Evolutionary conservation across 2,888 invertebrate genomes (phyloP), one percentile per base, ranked within the genome.

Genomic region (Sepiola atlantica): DNA sequence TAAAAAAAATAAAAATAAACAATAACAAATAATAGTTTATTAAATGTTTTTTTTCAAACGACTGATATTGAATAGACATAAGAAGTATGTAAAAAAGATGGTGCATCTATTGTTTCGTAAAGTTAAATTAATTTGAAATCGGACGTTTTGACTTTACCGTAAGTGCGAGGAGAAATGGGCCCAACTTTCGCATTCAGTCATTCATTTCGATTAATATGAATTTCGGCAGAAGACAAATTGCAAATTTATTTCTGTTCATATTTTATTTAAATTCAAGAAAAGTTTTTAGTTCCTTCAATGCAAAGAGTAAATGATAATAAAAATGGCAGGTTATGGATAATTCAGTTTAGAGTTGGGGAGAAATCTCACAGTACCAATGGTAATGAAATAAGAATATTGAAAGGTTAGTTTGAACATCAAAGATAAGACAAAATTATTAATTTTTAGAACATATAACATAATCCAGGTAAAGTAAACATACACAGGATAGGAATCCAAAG

Each of bases 221-320:
- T 55, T 55, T 4, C 10, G 55, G 55, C 55, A 55, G 55, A 55
- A 55, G 16, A 55, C 55, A 55, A 61, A 61, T 24, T 61, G 24
- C 61, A 61, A 61, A 24, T 57, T 16, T 57, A 57, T 3, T 21
- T 24, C 20, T n/a, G n/a, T 20, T 57, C 57, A 57, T 57, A 16
- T 57, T 57, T 57, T 24, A n/a, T 61, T 61, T 61, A 61, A 61
- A 28, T 61, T 10, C 0, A 61, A 0, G 24, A 28, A 24, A 61
- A 55, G 55, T 20, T 12, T 55, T 16, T 55, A 61, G 8, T 61
- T 61, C 61, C 61, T n/a, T 77, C 14, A n/a, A 77, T 14, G n/a
- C 77, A 77, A 77, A 77, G 77, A 77, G n/a, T 77, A 16, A n/a
- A 77, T 77, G 77, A n/a, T 77, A 77, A 77, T n/a, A 77, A n/a